Evolutionary conservation across 2,113 vertebrate species (phyloP).

Genomic region (Spilogale gracilis): DNA sequence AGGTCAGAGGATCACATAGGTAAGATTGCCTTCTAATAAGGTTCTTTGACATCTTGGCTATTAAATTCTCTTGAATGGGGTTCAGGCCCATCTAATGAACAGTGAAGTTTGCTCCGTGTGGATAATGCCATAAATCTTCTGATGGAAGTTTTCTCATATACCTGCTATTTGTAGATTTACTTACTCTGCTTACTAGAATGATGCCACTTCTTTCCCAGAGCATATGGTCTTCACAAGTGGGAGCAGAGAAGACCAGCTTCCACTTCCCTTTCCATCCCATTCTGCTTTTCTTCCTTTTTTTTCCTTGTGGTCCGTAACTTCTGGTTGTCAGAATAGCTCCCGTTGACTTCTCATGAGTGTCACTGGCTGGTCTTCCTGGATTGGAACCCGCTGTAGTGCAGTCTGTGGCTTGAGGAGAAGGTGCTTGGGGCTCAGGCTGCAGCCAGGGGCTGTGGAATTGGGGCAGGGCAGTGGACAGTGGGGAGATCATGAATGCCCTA

Average conservation of each 20-base stretch:
- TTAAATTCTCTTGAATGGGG: constrained; percentile 60
- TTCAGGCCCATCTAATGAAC: background rate
- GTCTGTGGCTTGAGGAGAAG: background rate
- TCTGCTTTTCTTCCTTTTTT: constrained; percentile 49
- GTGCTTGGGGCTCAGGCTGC: background rate
- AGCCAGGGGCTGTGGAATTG: too few relatives aligned
- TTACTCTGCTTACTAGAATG: background rate
- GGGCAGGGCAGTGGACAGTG: rapidly evolving
- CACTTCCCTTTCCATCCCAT: constrained; percentile 38
- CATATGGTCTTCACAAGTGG: background rate
- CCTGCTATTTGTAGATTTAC: background rate
- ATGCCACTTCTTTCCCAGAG: background rate
- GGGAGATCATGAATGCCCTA: background rate
- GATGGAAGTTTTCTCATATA: background rate
- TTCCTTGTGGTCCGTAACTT: constrained; percentile 1
- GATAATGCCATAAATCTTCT: background rate
- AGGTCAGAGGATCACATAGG: constrained; percentile 58
- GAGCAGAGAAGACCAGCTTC: background rate
- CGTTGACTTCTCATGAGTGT: background rate
- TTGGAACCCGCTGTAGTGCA: background rate
- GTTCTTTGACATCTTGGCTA: constrained; percentile 65
- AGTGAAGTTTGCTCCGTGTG: background rate
- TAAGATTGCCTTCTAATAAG: constrained; percentile 75
- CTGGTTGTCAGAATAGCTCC: background rate
- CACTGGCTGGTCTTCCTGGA: background rate